Conservation (phyloP, 2,113 vertebrate species). For the Tretioscincus oriximinensis region DNA sequence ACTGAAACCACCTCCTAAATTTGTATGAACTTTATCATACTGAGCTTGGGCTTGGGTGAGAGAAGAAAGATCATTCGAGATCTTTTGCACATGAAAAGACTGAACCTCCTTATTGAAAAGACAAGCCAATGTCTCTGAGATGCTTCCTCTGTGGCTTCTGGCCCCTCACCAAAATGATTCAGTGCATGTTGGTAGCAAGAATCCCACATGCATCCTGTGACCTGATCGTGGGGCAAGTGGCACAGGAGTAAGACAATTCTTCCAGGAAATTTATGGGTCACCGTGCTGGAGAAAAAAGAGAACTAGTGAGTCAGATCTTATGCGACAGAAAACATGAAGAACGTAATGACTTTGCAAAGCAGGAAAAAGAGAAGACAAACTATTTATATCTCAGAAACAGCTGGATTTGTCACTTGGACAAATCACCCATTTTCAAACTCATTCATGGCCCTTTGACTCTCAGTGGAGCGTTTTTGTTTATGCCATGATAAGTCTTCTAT, state of each 20-base stretch:
- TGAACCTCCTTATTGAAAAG: constrained; percentile 1
- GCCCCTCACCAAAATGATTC: not conserved
- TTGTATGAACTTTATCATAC: too few species aligned
- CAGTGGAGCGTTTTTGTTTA: not conserved
- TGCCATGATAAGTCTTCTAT: not conserved
- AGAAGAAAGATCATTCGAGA: not conserved
- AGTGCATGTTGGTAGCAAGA: not conserved
- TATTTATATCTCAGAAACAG: constrained; percentile 24
- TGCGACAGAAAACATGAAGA: not conserved
- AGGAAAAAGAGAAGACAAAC: not conserved
- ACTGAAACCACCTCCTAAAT: not conserved
- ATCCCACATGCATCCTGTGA: not conserved
- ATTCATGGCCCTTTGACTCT: not conserved
- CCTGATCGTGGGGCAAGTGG: not conserved
- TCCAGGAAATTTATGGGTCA: constrained; percentile 5
- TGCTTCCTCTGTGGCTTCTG: not conserved
- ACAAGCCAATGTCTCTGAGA: not conserved
- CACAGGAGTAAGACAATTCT: not conserved
- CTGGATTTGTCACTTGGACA: constrained; percentile 13
- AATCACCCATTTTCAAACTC: constrained; percentile 5
- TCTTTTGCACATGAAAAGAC: not conserved
- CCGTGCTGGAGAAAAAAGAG: not conserved
- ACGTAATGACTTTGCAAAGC: not conserved
- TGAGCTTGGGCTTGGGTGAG: not conserved
- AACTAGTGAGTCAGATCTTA: not conserved